Evolutionary conservation across 2,888 invertebrate species (phyloP).

Genomic region (Ophion ellenae): DNA sequence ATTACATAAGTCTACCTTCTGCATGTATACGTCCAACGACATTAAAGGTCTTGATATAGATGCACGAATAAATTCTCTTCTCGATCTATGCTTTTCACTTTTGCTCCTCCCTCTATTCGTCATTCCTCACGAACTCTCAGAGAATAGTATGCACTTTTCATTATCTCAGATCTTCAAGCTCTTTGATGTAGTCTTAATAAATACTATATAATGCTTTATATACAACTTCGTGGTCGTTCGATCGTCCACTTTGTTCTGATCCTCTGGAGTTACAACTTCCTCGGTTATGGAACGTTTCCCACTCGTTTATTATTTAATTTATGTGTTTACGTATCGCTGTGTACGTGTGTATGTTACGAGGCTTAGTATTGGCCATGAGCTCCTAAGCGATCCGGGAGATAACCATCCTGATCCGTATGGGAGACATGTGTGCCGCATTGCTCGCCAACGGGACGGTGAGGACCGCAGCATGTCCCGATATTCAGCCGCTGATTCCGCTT

Average conservation of each 20-base stretch:
- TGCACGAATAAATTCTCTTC: slow-evolving; percentile 37
- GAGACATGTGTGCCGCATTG: slow-evolving; percentile 49
- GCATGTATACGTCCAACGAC: slow-evolving; percentile 4
- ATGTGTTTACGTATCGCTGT: slow-evolving; percentile 13
- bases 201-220: slow-evolving; percentile 69
- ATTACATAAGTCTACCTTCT: slow-evolving; percentile 20
- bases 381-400: slow-evolving; percentile 71
- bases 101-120: slow-evolving; percentile 10
- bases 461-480: slow-evolving; percentile 52
- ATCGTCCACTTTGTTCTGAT: slow-evolving; percentile 72
- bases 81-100: slow-evolving; percentile 40
- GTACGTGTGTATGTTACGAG: background rate
- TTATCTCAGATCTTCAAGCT: slow-evolving; percentile 71
- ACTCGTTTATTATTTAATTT: slow-evolving; percentile 21
- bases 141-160: slow-evolving; percentile 31
- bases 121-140: slow-evolving; percentile 28
- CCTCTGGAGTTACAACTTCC: slow-evolving; percentile 75
- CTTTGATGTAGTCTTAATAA: slow-evolving; percentile 72
- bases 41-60: slow-evolving; percentile 35
- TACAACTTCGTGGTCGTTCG: slow-evolving; percentile 59
- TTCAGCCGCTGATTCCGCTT: slow-evolving; percentile 69
- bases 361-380: slow-evolving; percentile 19
- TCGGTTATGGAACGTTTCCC: slow-evolving; percentile 39
- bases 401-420: slow-evolving; percentile 72
- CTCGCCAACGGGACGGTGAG: slow-evolving; percentile 34